phyloP scores from a whole-genome alignment of 2,797 vertebrate genomes.

The Poeciliopsis paucimaculata region DNA sequence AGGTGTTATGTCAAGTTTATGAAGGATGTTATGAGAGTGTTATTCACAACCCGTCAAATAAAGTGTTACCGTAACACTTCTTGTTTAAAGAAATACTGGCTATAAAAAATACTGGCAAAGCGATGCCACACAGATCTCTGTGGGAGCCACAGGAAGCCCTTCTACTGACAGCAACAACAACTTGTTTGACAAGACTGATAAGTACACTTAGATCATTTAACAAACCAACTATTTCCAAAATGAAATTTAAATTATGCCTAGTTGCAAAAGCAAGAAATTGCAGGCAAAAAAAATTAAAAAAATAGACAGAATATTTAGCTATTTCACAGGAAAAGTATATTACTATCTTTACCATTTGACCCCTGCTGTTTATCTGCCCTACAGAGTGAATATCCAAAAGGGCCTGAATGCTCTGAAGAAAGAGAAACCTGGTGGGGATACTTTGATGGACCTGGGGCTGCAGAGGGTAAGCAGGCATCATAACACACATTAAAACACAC shows the following conservation, averaged over 20 bases:
- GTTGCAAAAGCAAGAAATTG: background rate
- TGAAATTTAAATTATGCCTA: background rate
- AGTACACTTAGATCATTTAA: background rate
- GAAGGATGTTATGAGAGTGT: no score
- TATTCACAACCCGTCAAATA: no score
- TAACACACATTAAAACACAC: background rate
- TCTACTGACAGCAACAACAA: background rate
- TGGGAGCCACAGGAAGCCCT: background rate
- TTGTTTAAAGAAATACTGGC: background rate
- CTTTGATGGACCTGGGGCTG: conserved; percentile 89
- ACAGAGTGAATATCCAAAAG: conserved; percentile 84
- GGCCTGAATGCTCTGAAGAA: conserved; percentile 81
- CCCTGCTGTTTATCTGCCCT: conserved; percentile 4
- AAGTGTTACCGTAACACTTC: background rate
- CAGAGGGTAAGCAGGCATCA: conserved; percentile 74
- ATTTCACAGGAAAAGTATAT: background rate
- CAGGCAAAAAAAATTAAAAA: background rate
- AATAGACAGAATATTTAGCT: background rate
- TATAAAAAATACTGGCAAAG: no score
- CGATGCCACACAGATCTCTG: no score
- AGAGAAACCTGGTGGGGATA: conserved; percentile 86
- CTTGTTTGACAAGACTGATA: background rate
- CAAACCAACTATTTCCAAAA: background rate
- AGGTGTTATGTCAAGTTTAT: no score
- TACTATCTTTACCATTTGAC: background rate